Conservation (phyloP, 2,888 invertebrate genomes). For the Caenorhabditis sinica region DNA sequence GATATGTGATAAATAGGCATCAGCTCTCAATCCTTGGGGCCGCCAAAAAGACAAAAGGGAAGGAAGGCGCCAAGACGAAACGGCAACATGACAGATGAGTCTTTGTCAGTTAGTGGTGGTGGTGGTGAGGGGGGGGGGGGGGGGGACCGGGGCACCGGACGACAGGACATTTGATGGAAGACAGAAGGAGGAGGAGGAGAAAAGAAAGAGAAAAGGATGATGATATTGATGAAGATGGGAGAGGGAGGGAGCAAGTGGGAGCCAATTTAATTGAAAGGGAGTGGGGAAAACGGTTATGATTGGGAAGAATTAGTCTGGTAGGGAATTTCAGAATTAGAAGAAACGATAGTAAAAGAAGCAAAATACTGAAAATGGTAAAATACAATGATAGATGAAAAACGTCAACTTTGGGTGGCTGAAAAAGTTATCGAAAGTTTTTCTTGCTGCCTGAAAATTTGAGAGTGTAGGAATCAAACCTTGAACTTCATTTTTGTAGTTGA, state of each 20-base stretch:
- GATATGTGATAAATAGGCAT: slow-evolving; percentile 58
- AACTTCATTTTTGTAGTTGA: no score
- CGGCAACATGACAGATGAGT: slow-evolving; percentile 42
- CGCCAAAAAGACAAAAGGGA: slow-evolving; percentile 18
- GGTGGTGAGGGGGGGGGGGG: neutral
- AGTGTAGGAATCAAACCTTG: no score
- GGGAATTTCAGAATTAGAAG: no score
- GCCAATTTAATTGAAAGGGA: neutral
- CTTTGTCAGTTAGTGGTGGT: slow-evolving; percentile 26
- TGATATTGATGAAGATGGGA: neutral
- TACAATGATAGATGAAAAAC: no score
- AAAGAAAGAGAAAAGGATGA: no score
- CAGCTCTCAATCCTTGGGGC: neutral
- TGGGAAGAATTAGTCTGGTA: slow-evolving; percentile 7
- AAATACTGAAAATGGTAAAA: no score
- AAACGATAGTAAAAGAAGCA: no score
- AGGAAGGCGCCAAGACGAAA: slow-evolving; percentile 43
- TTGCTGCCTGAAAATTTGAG: no score
- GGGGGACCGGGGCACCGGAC: no score
- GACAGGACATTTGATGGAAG: neutral
- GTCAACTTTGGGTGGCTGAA: no score
- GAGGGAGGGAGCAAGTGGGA: slow-evolving; percentile 10
- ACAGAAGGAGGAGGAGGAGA: neutral
- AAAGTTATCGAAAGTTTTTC: no score
- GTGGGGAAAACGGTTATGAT: slow-evolving; percentile 12